Base-by-base conservation (phyloP, 1,140 invertebrate genomes). In the Luehdorfia chinensis region DNA sequence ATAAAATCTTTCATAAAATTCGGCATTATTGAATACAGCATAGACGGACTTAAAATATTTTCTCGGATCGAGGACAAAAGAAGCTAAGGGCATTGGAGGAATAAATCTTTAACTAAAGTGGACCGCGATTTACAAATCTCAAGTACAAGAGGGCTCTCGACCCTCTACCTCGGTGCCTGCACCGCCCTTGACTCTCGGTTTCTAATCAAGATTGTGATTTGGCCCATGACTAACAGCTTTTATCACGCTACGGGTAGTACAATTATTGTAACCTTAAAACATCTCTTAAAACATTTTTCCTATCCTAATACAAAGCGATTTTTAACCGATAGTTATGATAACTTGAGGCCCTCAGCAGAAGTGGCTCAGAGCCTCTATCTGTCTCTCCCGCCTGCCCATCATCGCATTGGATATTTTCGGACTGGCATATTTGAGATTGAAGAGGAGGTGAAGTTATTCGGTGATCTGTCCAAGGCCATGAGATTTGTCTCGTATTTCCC, bases 41-140 rank as follows among this genome's bases (percentile, higher is more conserved):
- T 23, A 18, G 19, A 36, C 23, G 25, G 25, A 25, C 19, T 25
- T 1, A 25, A 39, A 43, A 30, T 43, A 43, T 43, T 43, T 53
- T 59, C 43, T 36, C 28, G 46, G 36, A 45, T 30, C 28, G 41
- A 15, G 51, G 51, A 55, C 50, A 59, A 60, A 51, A 51, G 48
- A 59, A 53, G 48, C 45, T 21, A 46, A 59, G 49, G 59, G 53
- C 31, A 41, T 59, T 62, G 54, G 39, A 59, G 74, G 68, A 55
- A 48, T 52, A 27, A 45, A 66, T 57, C 51, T 41, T 47, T 49
- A 36, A 8, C 27, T 14, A 28, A 47, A 65, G 60, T 55, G 56
- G 62, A 71, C 66, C 61, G 50, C 65, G 61, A 76, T 72, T 74
- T 63, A 66, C 67, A 69, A 70, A 70, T 73, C 61, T 70, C 59